These are phyloP conservation scores for Ommatoiulus sabulosus DNA, from an alignment of 2,888 invertebrate genomes.

Conservation along the genomic window DNA sequence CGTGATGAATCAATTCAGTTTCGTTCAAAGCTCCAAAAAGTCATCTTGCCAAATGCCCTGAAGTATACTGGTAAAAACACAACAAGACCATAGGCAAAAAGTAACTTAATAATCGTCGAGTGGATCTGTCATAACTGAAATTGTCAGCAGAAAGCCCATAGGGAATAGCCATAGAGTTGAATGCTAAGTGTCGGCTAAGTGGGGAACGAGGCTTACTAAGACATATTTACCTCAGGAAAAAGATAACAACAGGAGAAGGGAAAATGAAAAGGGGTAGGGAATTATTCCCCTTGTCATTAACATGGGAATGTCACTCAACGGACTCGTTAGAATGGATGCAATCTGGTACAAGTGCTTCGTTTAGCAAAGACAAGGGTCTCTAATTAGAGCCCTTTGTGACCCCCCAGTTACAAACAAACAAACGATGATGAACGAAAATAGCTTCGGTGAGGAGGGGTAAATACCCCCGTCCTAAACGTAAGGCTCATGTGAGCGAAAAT, in stretches of 20 bases:
- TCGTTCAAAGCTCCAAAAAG: background rate
- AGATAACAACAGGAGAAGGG: background rate
- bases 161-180: background rate
- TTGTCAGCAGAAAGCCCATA: background rate
- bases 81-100: background rate
- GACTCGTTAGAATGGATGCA: conserved; percentile 27
- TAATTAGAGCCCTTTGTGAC: background rate
- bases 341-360: conserved; percentile 8
- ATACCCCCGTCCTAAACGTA: background rate
- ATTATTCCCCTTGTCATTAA: background rate
- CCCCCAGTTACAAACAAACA: background rate
- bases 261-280: background rate
- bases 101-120: background rate
- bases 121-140: no score
- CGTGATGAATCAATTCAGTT: background rate
- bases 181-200: background rate
- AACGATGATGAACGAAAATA: conserved; percentile 16
- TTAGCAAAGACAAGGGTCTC: conserved; percentile 3
- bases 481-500: background rate
- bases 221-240: background rate
- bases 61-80: no score
- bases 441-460: background rate
- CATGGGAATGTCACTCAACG: conserved; percentile 27
- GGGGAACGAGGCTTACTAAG: background rate
- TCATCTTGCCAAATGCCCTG: no score